phyloP scores from a whole-genome alignment of 2,797 vertebrate species.

The Mormyrops boulengeri region DNA sequence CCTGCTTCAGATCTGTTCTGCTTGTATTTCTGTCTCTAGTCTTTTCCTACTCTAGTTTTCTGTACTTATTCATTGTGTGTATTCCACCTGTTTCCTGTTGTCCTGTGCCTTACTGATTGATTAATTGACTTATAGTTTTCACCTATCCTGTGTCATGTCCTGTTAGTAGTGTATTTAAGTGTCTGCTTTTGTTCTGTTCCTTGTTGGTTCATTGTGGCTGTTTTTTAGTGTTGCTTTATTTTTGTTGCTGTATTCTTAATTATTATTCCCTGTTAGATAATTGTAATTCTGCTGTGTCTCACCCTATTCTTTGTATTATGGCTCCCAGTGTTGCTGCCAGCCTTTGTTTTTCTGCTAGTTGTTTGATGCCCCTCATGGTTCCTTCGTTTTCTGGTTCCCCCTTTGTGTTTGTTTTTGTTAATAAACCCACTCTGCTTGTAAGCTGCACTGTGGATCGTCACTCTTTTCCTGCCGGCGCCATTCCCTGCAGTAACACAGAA shows the following conservation, averaged over 20 bases:
- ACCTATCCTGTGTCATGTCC: neutral
- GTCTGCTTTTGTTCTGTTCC: neutral
- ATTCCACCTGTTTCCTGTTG: neutral
- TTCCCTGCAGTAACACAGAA: neutral
- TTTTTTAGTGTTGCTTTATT: neutral
- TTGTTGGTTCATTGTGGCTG: neutral
- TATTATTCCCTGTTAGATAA: neutral
- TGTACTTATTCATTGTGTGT: neutral
- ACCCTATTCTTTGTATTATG: neutral
- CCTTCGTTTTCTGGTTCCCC: neutral
- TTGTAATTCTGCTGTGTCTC: neutral
- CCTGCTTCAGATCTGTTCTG: neutral
- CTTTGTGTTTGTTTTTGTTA: neutral
- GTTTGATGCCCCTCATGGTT: neutral
- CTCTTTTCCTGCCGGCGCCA: neutral
- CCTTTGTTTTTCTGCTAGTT: neutral
- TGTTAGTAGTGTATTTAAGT: neutral
- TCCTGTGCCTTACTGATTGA: neutral
- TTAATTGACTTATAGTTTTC: neutral
- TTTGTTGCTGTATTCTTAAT: neutral
- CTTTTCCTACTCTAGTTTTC: neutral
- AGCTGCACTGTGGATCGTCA: neutral
- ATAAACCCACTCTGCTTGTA: neutral
- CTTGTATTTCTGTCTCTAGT: neutral
- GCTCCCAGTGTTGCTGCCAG: too few relatives aligned